These are phyloP conservation scores for Sisyra nigra DNA, from an alignment of 2,888 invertebrate genomes.

Conservation along the genomic window DNA sequence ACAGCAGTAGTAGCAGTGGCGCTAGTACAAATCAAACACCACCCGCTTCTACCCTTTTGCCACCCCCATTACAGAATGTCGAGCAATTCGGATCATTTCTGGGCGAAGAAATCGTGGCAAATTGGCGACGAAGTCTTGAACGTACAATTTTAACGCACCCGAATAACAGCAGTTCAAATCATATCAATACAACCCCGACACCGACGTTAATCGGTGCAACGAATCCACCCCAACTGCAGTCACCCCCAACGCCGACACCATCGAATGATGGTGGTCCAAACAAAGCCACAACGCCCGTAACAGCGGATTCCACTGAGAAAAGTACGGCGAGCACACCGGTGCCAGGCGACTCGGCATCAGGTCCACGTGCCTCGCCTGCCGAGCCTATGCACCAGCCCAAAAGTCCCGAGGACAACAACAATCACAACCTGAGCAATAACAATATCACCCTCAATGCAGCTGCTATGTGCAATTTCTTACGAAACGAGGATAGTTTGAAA, in stretches of 20 bases:
- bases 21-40: conserved; percentile 10
- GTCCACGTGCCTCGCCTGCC: conserved; percentile 19
- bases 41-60: conserved; percentile 23
- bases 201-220: conserved; percentile 14
- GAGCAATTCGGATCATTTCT: conserved; percentile 57
- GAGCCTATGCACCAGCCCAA: conserved; percentile 27
- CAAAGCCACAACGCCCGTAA: conserved; percentile 14
- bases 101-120: conserved; percentile 70
- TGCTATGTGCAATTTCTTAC: conserved; percentile 29
- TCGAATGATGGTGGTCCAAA: conserved; percentile 29
- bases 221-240: conserved; percentile 5
- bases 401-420: conserved; percentile 35
- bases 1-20: conserved; percentile 2
- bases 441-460: conserved; percentile 22
- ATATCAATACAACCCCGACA: conserved; percentile 17
- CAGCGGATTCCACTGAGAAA: conserved; percentile 23
- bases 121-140: conserved; percentile 58
- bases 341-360: conserved; percentile 23
- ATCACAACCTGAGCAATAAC: conserved; percentile 32
- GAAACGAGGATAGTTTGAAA: conserved; percentile 30
- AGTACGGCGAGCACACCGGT: conserved; percentile 33
- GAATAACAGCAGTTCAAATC: conserved; percentile 6
- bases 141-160: conserved; percentile 21
- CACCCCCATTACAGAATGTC: conserved; percentile 44
- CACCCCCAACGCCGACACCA: conserved; percentile 8